Percentiles rank a stretch among this genome's conserved stretches.
Evolutionary conservation across 2,113 vertebrate genomes (phyloP).

Genomic region (Bufo bufo): DNA sequence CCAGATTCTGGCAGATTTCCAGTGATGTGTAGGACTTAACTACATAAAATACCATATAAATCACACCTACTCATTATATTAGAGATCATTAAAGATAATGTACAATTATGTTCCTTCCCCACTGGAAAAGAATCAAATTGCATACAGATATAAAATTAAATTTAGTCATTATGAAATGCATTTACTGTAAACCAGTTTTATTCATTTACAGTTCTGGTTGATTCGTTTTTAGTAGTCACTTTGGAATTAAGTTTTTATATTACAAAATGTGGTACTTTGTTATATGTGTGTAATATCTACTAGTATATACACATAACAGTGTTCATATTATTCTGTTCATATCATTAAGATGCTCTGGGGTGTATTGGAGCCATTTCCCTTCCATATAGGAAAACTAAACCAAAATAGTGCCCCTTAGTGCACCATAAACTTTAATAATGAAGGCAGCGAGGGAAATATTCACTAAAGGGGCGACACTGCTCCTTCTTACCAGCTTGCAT

Average conservation of each 20-base stretch:
- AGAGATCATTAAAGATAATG: not conserved
- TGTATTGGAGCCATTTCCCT: not conserved
- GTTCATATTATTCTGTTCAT: not conserved
- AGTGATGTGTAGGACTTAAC: not conserved
- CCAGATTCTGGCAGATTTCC: constrained; percentile 18
- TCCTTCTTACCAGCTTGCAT: not conserved
- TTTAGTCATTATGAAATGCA: not conserved
- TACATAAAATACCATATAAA: not conserved
- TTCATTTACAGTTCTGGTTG: not conserved
- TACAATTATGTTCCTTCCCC: no score
- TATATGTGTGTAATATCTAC: not conserved
- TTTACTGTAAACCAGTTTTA: not conserved
- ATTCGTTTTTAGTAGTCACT: not conserved
- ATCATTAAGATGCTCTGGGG: not conserved
- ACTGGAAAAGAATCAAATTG: no score
- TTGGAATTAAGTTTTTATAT: not conserved
- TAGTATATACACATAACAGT: no score
- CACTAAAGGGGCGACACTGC: not conserved
- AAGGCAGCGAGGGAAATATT: not conserved
- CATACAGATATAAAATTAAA: no score
- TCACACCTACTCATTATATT: not conserved
- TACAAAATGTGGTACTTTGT: not conserved
- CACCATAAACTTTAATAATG: not conserved
- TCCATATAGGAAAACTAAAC: not conserved
- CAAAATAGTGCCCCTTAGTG: not conserved